These are phyloP conservation scores for Argynnis bischoffii DNA, from an alignment of 2,888 invertebrate species.

Conservation along the genomic window DNA sequence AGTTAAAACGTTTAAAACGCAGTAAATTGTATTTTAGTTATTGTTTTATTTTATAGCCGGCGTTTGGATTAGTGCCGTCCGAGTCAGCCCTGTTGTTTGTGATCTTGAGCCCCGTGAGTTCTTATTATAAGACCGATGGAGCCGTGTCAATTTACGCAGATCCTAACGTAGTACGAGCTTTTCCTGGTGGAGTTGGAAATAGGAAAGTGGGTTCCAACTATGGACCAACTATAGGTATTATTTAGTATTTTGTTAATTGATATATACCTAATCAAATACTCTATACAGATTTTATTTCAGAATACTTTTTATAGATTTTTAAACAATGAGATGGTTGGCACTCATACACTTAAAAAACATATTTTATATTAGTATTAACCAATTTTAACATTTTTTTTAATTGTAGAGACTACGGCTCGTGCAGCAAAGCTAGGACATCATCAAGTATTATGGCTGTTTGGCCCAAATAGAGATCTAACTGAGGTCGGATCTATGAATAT, in stretches of 20 bases:
- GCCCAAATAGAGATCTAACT: conserved; percentile 95
- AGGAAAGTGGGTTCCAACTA: conserved; percentile 98
- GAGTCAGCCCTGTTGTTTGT: conserved; percentile 95
- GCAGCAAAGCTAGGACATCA: conserved; percentile 90
- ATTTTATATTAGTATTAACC: neutral
- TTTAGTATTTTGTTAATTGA: neutral
- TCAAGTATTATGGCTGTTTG: conserved; percentile 98
- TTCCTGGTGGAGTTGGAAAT: conserved; percentile 97
- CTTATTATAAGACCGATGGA: conserved; percentile 90
- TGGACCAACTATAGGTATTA: conserved; percentile 88
- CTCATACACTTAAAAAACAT: too few relatives aligned
- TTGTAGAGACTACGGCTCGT: conserved; percentile 87
- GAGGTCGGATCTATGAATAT: conserved; percentile 99
- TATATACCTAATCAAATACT: too few relatives aligned
- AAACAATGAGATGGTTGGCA: too few relatives aligned
- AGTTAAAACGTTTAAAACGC: neutral
- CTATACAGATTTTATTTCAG: too few relatives aligned
- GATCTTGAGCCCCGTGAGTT: conserved; percentile 95
- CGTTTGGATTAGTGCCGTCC: conserved; percentile 94
- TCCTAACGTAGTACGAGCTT: conserved; percentile 92
- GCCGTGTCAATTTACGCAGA: conserved; percentile 96
- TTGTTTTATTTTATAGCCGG: conserved; percentile 83
- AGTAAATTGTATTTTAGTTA: neutral
- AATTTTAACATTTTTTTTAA: neutral
- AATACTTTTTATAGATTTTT: too few relatives aligned